Evolutionary conservation across 2,888 invertebrate genomes (phyloP), one percentile per base, ranked within the genome.

Genomic region (Coecobrya sp.): DNA sequence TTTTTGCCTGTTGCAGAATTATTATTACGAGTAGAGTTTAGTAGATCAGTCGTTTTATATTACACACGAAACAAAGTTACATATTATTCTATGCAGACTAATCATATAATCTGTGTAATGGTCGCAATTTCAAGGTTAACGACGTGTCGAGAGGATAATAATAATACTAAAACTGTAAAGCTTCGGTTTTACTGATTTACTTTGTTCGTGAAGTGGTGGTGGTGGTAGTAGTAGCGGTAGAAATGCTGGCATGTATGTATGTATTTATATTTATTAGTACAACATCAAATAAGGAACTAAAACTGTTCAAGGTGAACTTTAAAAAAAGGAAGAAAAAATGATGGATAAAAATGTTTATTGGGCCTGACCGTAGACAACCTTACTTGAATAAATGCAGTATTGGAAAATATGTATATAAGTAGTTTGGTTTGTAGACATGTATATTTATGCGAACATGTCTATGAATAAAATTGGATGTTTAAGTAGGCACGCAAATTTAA

Each of bases 261-360:
- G 36, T 2, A 19, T 59, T 27, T 30, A n/a, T 30, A n/a, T n/a
- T 68, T 68, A 68, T 68, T 30, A 68, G 68, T 7, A 1, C 68
- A 68, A 42, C 45, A 27, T n/a, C 25, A 52, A 86, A 73, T 49
- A 42, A 86, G 86, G 86, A 86, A 86, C 86, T 86, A 49, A 86
- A 73, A 73, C n/a, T 81, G 79, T 27, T 73, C 86, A 86, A 86
- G 86, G 86, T 55, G 73, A 86, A 76, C 86, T 68, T 86, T 52
- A 62, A 65, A 62, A 59, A 62, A 62, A 62, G 62, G 45, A 84
- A 84, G 84, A 81, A 81, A 81, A 81, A 81, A 81, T 36, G 36
- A 52, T 55, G 52, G 59, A 59, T 59, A 27, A 68, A 68, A 30
- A n/a, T 27, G 68, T 7, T 7, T 68, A 22, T 52, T 55, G 79